Evolutionary conservation across 2,113 vertebrate species (phyloP).

Genomic region (Brachionichthys hirsutus): DNA sequence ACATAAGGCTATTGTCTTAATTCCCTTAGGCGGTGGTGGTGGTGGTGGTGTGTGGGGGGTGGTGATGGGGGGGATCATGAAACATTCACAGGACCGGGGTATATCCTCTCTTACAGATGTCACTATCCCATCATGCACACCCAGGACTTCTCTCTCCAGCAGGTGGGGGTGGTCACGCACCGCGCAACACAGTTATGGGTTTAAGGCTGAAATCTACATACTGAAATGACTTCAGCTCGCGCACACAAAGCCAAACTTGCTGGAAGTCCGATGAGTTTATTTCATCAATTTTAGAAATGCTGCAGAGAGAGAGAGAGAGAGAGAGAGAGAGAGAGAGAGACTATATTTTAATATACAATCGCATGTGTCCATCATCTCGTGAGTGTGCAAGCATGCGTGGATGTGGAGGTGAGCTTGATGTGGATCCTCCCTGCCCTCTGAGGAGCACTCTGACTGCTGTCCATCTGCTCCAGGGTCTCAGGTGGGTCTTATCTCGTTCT

Average conservation of each 20-base stretch:
- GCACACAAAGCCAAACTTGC: slow-evolving; percentile 72
- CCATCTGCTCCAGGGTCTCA: slow-evolving; percentile 74
- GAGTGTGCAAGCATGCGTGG: slow-evolving; percentile 19
- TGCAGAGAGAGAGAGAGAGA: slow-evolving; percentile 42
- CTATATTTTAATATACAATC: slow-evolving; percentile 60
- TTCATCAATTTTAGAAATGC: slow-evolving; percentile 70
- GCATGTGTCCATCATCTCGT: slow-evolving; percentile 54
- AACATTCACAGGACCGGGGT: slow-evolving; percentile 63
- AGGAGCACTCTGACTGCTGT: slow-evolving; percentile 63
- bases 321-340: slow-evolving; percentile 34
- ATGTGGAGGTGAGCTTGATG: slow-evolving; percentile 61
- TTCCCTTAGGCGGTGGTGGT: slow-evolving; percentile 62
- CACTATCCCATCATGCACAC: slow-evolving; percentile 70
- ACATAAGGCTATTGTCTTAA: slow-evolving; percentile 68
- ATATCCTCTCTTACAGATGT: slow-evolving; percentile 68
- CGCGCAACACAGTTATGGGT: slow-evolving; percentile 69
- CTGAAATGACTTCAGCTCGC: slow-evolving; percentile 73
- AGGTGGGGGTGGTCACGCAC: slow-evolving; percentile 77
- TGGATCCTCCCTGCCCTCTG: slow-evolving; percentile 65
- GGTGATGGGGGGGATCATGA: slow-evolving; percentile 35
- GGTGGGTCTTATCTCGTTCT: slow-evolving; percentile 73
- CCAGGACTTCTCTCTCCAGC: slow-evolving; percentile 67
- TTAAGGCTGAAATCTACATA: slow-evolving; percentile 76
- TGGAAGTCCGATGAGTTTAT: slow-evolving; percentile 76
- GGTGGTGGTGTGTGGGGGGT: no score